Percentiles rank a stretch among this genome's conserved stretches.
These are phyloP conservation scores for Diabrotica virgifera DNA, from an alignment of 1,140 invertebrate species.

Conservation along the genomic window DNA sequence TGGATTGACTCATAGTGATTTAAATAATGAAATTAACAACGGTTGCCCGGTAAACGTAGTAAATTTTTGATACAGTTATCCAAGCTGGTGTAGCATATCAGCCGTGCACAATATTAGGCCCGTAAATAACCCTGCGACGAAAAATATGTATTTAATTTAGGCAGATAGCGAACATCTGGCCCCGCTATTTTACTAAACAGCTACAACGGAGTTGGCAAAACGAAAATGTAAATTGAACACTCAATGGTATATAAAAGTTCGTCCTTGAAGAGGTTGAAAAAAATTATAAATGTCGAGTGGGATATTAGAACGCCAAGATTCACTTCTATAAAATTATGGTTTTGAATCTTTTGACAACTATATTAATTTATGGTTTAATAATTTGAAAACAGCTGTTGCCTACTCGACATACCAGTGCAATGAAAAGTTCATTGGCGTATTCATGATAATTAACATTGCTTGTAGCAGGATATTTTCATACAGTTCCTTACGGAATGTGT, in stretches of 20 bases:
- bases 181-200: conserved; percentile 5
- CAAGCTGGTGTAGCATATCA: not conserved
- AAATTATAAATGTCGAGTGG: not conserved
- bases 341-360: conserved; percentile 1
- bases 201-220: not conserved
- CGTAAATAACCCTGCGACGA: conserved; percentile 5
- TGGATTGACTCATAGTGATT: not conserved
- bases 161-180: conserved; percentile 9
- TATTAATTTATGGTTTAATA: not conserved
- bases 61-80: conserved; percentile 3
- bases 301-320: not conserved
- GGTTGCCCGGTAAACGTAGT: not conserved
- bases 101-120: conserved; percentile 1
- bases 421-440: not conserved
- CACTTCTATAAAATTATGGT: not conserved
- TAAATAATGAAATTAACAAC: not conserved
- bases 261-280: not conserved
- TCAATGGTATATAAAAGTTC: not conserved
- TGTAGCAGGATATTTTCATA: too few species aligned
- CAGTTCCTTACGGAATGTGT: too few species aligned
- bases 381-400: not conserved
- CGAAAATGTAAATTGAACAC: conserved; percentile 1
- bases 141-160: conserved; percentile 14
- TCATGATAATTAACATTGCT: not conserved
- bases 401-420: not conserved